Evolutionary conservation across 2,797 vertebrate genomes (phyloP), one percentile per base, ranked within the genome.

Genomic region (Chelon auratus): DNA sequence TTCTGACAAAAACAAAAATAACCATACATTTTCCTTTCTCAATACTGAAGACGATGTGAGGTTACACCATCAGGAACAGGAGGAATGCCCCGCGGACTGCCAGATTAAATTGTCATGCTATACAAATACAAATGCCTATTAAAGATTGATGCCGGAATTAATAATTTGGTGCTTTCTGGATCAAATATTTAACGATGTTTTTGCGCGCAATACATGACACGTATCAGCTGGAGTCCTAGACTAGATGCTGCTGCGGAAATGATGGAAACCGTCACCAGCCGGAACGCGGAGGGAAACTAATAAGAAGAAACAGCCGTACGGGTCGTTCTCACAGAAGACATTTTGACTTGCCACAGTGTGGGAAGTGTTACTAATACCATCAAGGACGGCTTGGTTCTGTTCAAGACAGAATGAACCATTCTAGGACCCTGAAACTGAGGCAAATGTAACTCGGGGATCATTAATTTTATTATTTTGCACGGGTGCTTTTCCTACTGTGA

Each of bases 141-240:
- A 84, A 88, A 77, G 66, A 81, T 81, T 73, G 9, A 85, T 30
- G 6, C 14, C 6, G 51, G 5, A 53, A 73, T 84, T 68, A 77
- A 84, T 75, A 68, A 88, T 80, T 86, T 86, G 72, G 51, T 53
- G 9, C 0, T 2, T 79, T 68, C 68, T 54, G 15, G 48, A 73
- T 81, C 1, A 68, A 88, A 79, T 77, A 86, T 84, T 77, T 52
- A 77, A 24, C 18, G 24, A 62, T 48, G 71, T 74, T 84, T 33
- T 80, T 81, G 56, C 61, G 58, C 61, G 61, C 50, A 72, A 81
- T 65, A 56, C 37, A 57, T 75, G 60, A 72, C 40, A 57, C 55
- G 71, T 53, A 58, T 71, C 59, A 56, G 36, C 11, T 5, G 14
- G 62, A 47, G 30, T 59, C 62, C 22, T 9, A 1, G 3, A 45